Evolutionary conservation across 2,888 invertebrate genomes (phyloP).

Genomic region (Drosophila neutralis): DNA sequence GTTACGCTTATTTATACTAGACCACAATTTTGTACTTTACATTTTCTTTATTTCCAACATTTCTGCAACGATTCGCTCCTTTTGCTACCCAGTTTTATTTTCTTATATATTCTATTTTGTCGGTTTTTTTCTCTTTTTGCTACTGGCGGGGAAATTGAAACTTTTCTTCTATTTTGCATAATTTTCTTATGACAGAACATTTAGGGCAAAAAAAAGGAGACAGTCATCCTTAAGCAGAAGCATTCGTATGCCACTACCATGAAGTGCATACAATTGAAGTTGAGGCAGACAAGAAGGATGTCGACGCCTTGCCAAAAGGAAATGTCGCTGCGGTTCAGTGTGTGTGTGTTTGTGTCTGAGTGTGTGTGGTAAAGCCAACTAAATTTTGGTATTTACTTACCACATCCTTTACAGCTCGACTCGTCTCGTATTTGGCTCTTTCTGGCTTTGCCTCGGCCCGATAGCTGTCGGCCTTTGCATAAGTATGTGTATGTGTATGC

Average conservation of each 20-base stretch:
- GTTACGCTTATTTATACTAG: conserved; percentile 79
- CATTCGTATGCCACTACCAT: conserved; percentile 53
- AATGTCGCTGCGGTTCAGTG: conserved; percentile 70
- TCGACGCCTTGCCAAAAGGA: conserved; percentile 78
- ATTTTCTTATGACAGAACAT: conserved; percentile 68
- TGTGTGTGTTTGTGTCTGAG: conserved; percentile 12
- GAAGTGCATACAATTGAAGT: conserved; percentile 68
- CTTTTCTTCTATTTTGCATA: conserved; percentile 80
- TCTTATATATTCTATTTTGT: conserved; percentile 14
- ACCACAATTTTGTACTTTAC: conserved; percentile 77
- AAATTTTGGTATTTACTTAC: conserved; percentile 78
- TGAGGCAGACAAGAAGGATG: conserved; percentile 59
- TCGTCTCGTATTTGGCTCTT: conserved; percentile 31
- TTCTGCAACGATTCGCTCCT: conserved; percentile 53
- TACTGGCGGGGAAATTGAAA: conserved; percentile 71
- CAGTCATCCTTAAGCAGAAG: conserved; percentile 38
- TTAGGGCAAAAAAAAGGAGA: conserved; percentile 17
- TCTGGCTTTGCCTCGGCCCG: conserved; percentile 18
- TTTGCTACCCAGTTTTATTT: conserved; percentile 42
- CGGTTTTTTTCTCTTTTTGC: conserved; percentile 8
- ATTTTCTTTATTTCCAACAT: conserved; percentile 75
- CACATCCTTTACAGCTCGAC: conserved; percentile 69
- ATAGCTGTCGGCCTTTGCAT: conserved; percentile 53
- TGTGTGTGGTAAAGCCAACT: conserved; percentile 70
- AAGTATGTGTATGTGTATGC: conserved; percentile 42